Conservation (phyloP, 2,888 invertebrate genomes). For the Cheilosia soror region DNA sequence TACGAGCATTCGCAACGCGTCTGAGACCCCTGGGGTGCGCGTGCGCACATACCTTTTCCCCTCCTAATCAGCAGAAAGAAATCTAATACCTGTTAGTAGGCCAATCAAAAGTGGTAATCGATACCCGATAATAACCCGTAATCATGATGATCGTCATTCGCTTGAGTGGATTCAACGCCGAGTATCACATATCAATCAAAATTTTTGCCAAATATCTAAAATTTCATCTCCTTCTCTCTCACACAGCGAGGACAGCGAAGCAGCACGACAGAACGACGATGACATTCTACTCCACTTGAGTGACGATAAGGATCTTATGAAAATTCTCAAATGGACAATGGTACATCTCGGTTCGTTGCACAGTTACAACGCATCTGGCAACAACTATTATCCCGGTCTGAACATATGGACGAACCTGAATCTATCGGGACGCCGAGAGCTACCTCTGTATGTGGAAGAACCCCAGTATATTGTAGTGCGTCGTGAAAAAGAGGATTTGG, state of each 20-base stretch:
- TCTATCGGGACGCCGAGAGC: slow-evolving; percentile 81
- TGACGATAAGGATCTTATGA: slow-evolving; percentile 80
- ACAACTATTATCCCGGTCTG: slow-evolving; percentile 79
- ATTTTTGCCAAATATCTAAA: slow-evolving; percentile 49
- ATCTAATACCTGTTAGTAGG: slow-evolving; percentile 37
- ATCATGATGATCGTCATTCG: slow-evolving; percentile 62
- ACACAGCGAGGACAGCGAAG: slow-evolving; percentile 34
- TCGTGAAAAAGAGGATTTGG: slow-evolving; percentile 76
- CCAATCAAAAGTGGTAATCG: slow-evolving; percentile 61
- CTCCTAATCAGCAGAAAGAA: slow-evolving; percentile 27
- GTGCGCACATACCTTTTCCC: slow-evolving; percentile 26
- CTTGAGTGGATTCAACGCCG: slow-evolving; percentile 40
- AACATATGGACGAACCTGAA: slow-evolving; percentile 81
- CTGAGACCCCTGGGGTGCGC: slow-evolving; percentile 50
- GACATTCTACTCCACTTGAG: slow-evolving; percentile 80
- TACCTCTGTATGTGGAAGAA: slow-evolving; percentile 81
- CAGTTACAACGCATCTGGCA: slow-evolving; percentile 76
- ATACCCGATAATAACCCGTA: slow-evolving; percentile 67
- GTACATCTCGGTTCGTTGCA: slow-evolving; percentile 78
- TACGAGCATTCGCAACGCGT: neutral
- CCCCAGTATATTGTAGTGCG: slow-evolving; percentile 81
- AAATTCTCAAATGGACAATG: slow-evolving; percentile 82
- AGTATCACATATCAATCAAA: slow-evolving; percentile 68
- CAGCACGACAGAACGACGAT: slow-evolving; percentile 60
- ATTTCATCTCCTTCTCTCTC: slow-evolving; percentile 10